Conservation (phyloP, 2,797 vertebrate species). For the Tapera naevia region DNA sequence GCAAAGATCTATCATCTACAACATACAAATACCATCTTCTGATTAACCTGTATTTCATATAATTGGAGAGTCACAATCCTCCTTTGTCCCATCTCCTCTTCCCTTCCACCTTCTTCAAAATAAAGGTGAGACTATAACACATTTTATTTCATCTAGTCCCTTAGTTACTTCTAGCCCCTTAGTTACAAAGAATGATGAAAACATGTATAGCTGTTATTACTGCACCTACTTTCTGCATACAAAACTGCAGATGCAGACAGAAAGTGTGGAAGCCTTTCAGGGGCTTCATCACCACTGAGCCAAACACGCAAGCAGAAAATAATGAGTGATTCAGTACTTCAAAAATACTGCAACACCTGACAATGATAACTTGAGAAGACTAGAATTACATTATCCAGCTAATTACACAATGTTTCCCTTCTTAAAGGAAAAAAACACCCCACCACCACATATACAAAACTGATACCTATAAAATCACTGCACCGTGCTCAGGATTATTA, state of each 20-base stretch:
- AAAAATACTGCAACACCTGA: neutral
- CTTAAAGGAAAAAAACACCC: neutral
- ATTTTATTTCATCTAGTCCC: neutral
- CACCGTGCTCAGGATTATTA: neutral
- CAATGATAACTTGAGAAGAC: neutral
- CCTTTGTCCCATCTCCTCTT: neutral
- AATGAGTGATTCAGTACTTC: neutral
- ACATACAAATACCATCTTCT: neutral
- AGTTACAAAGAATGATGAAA: neutral
- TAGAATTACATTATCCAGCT: neutral
- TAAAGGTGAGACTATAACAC: neutral
- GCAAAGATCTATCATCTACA: neutral
- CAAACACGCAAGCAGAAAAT: neutral
- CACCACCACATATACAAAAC: fast-evolving
- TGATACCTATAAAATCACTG: neutral
- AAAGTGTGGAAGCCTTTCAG: neutral
- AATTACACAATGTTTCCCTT: neutral
- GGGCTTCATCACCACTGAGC: neutral
- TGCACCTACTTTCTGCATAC: neutral
- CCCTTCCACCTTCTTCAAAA: neutral
- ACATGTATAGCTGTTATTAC: neutral
- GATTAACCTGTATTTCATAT: neutral
- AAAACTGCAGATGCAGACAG: neutral
- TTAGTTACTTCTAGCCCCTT: neutral
- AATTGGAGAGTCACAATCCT: neutral